Evolutionary conservation across 30 jellyfish, hydroid and myxozoan species (phyloP), one percentile per base, ranked within the genome.

Genomic region (Chrysaora quinquecirrha): DNA sequence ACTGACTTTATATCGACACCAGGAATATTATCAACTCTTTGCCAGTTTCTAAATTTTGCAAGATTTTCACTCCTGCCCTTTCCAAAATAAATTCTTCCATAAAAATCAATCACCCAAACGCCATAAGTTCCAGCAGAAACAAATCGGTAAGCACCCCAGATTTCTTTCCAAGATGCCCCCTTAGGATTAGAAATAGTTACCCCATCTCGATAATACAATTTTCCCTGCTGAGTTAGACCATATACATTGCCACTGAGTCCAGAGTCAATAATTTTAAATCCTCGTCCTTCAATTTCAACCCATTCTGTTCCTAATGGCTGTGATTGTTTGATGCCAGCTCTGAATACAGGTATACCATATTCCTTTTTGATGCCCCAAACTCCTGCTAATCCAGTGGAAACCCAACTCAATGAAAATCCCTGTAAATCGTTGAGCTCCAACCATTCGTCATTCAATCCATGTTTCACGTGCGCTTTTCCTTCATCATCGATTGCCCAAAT

Each of bases 331-430:
- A 93, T 43, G 9, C 98, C 98, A 33, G 89, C 84, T 29, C 95
- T 91, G 43, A 32, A 78, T 35, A 78, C 73, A 12, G 92, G 91
- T 7, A 78, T 84, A 2, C 93, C 85, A 10, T 63, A 56, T 16
- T 58, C 48, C 22, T 64, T 64, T 11, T 75, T 73, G 31, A 93
- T 34, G 18, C 96, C 98, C 98, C 98, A 93, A 4, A 93, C 97
- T 19, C 98, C 98, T 27, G 90, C 88, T 32, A 86, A 96, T 9
- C 98, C 98, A 71, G 95, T 52, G 48, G 98, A 80, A 64, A 93
- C 84, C 82, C 89, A 82, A 60, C 80, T 30, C 70, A 93, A 50
- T 12, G 80, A 46, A 24, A 34, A 31, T 16, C 34, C 60, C 60
- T 66, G 52, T 22, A 54, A 80, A 50, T 64, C 74, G 27, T 48